Percentiles rank a stretch among this genome's conserved stretches.
Conservation (phyloP, 2,113 vertebrate species). For the Syrmaticus mikado region DNA sequence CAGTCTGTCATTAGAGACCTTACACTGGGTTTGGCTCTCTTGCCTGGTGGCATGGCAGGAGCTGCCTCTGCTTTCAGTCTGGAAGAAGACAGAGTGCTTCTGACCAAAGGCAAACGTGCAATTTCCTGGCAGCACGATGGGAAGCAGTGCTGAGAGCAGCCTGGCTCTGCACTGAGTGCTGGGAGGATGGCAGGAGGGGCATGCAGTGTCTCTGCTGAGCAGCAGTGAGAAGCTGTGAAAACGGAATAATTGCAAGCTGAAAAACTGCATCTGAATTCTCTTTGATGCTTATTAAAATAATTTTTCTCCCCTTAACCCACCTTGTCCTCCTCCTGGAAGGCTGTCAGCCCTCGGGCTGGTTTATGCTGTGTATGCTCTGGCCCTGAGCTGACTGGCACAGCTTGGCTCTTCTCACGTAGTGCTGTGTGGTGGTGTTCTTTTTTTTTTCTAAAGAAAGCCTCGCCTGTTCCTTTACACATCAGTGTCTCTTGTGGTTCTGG, state of each 20-base stretch:
- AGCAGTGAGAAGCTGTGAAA: background rate
- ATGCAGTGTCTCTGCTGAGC: background rate
- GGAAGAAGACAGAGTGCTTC: background rate
- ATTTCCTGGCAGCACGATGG: background rate
- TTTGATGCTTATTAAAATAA: background rate
- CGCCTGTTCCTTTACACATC: background rate
- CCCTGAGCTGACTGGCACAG: background rate
- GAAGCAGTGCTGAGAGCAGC: background rate
- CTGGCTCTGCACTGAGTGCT: background rate
- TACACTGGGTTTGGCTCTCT: background rate
- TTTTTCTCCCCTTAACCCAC: background rate
- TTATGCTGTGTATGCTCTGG: no score
- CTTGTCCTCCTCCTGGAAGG: background rate
- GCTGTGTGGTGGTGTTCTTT: background rate
- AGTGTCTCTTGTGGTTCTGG: background rate
- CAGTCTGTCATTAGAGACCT: background rate
- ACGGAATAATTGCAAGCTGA: background rate
- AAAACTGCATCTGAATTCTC: background rate
- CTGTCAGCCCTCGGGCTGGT: background rate
- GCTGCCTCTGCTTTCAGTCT: fast-evolving
- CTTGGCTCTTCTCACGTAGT: background rate
- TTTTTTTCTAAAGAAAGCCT: background rate
- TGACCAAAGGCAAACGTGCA: background rate
- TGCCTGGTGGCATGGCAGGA: background rate
- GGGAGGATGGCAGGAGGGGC: no score